Evolutionary conservation across 1,140 invertebrate genomes (phyloP).

Genomic region (Nomia melanderi): DNA sequence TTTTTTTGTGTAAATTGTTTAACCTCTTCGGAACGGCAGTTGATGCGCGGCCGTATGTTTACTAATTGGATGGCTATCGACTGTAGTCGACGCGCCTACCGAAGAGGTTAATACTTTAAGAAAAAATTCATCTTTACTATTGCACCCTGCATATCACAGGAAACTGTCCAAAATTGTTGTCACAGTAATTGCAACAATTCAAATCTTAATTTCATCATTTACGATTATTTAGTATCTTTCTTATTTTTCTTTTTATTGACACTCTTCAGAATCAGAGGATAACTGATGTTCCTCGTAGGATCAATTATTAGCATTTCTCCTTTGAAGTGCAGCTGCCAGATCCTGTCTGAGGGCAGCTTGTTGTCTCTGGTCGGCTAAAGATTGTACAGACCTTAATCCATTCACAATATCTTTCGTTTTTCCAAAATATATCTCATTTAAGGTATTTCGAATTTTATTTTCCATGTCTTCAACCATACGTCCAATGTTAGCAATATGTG

Average conservation of each 20-base stretch:
- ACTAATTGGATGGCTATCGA: too few species aligned
- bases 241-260: constrained; percentile 75
- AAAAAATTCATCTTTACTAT: constrained; percentile 46
- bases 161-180: constrained; percentile 29
- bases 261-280: constrained; percentile 75
- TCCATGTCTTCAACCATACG: constrained; percentile 99
- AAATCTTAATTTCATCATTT: constrained; percentile 44
- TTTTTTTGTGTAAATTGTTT: constrained; percentile 44
- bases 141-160: constrained; percentile 45
- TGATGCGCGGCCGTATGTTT: too few species aligned
- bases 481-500: constrained; percentile 99
- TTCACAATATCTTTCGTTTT: constrained; percentile 99
- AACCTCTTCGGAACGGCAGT: too few species aligned
- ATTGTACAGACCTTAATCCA: constrained; percentile 94
- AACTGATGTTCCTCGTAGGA: constrained; percentile 69
- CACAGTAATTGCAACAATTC: constrained; percentile 31
- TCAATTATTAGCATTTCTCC: constrained; percentile 85
- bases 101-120: constrained; percentile 46
- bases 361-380: constrained; percentile 90
- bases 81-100: too few species aligned
- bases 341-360: constrained; percentile 93
- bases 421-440: constrained; percentile 99
- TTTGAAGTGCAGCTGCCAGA: constrained; percentile 90
- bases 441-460: constrained; percentile 98
- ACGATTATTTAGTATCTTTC: constrained; percentile 34